Percentiles rank a stretch among this genome's conserved stretches.
These are phyloP conservation scores for Muscina levida DNA, from an alignment of 2,888 invertebrate genomes.

Conservation along the genomic window DNA sequence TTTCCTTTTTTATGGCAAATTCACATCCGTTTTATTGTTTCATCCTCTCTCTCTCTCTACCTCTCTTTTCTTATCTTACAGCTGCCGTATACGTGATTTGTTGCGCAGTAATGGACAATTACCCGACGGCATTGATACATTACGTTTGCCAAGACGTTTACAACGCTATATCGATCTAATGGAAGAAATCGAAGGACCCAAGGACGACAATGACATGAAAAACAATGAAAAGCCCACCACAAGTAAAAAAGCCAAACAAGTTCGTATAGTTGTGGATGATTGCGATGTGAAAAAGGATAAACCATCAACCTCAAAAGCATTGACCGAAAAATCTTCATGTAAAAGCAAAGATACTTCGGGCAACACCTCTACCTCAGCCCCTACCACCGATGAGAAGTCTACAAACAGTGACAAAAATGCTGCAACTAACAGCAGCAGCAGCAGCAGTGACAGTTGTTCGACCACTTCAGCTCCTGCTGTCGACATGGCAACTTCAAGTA, in stretches of 20 bases:
- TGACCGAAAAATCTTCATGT: not conserved
- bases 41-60: slow-evolving; percentile 35
- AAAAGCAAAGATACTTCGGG: not conserved
- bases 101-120: slow-evolving; percentile 86
- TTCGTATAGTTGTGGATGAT: slow-evolving; percentile 9
- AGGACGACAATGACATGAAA: slow-evolving; percentile 49
- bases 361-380: not conserved
- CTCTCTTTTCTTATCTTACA: slow-evolving; percentile 57
- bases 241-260: slow-evolving; percentile 51
- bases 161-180: slow-evolving; percentile 88
- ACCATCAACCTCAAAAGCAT: slow-evolving; percentile 1
- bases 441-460: slow-evolving; percentile 21
- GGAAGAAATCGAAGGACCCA: slow-evolving; percentile 81
- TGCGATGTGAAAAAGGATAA: slow-evolving; percentile 40
- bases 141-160: slow-evolving; percentile 85
- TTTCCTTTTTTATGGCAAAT: no score
- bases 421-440: slow-evolving; percentile 33
- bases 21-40: no score
- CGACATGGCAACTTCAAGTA: no score
- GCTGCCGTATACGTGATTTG: slow-evolving; percentile 85
- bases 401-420: not conserved
- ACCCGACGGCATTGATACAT: slow-evolving; percentile 86
- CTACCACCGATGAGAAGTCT: not conserved
- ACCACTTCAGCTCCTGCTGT: not conserved
- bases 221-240: slow-evolving; percentile 38